Evolutionary conservation across 2,888 invertebrate species (phyloP), one percentile per base, ranked within the genome.

Genomic region (Plusia festucae): DNA sequence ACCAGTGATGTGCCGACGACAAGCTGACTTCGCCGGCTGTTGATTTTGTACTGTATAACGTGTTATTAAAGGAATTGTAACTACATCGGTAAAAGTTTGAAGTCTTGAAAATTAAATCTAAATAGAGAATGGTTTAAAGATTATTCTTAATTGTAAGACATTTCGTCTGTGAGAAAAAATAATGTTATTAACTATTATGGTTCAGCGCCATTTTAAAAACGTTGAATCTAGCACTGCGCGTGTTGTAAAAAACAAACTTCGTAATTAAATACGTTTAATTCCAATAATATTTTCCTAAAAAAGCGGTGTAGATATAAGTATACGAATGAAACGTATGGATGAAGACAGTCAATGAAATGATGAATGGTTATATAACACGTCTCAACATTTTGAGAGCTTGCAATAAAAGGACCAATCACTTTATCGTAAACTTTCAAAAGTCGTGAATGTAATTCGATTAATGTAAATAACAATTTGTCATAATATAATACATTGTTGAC

Each of bases 1-100:
- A 59, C 70, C 65, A 83, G 79, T 89, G 91, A 90, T 86, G 87
- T 82, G 85, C 82, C 78, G 88, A 85, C 88, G 88, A 89, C 87
- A 84, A 86, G 85, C 84, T 79, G 84, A 85, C 83, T 70, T 75
- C 81, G 74, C 69, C 34, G 79, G 64, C 60, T 85, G 82, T 83
- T 81, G 75, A 82, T 85, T 85, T 81, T 84, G 73, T 79, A 73
- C 60, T 78, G 59, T 53, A 71, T 53, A 61, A 61, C 60, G n/a
- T 68, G 61, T 68, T 72, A 70, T 79, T 76, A 73, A 68, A 20
- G 7, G 60, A 20, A 80, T 80, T 76, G 68, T 70, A n/a, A n/a
- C 15, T 40, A 68, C 69, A 67, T 67, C 64, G n/a, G 56, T 54
- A 53, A 49, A 53, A 65, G 30, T 53, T 32, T 16, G 49, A 16